phyloP scores from a whole-genome alignment of 2,113 vertebrate genomes.

The Chloropsis hardwickii region DNA sequence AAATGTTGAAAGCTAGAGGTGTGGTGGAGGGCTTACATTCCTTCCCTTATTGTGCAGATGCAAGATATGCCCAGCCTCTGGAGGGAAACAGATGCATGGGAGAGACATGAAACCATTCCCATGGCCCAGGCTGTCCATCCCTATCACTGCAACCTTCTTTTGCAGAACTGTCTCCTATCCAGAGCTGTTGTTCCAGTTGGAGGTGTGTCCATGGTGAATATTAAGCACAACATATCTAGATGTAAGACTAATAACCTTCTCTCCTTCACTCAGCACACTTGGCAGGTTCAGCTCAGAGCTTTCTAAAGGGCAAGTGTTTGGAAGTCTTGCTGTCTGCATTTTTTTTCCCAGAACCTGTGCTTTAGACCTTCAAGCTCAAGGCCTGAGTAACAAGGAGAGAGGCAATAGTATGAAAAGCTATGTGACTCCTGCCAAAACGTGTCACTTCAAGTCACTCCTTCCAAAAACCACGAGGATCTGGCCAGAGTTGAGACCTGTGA shows the following conservation, averaged over 20 bases:
- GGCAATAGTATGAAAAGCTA: background rate
- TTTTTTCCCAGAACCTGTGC: background rate
- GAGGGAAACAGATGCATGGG: background rate
- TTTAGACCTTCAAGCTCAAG: background rate
- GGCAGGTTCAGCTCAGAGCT: background rate
- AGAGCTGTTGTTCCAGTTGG: background rate
- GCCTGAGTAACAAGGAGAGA: background rate
- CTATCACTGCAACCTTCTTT: background rate
- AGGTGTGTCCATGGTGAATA: background rate
- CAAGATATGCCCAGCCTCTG: background rate
- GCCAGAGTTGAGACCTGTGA: background rate
- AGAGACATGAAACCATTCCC: background rate
- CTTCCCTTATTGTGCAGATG: background rate
- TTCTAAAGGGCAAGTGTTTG: background rate
- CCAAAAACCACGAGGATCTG: background rate
- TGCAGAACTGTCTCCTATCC: background rate
- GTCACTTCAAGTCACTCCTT: background rate
- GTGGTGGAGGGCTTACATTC: conserved; percentile 36
- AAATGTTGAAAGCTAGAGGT: conserved; percentile 41
- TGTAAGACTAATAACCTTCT: background rate
- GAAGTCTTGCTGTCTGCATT: background rate
- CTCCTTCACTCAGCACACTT: background rate
- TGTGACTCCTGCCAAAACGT: background rate
- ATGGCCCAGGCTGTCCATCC: background rate
- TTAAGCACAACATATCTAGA: background rate